Evolutionary conservation across 1,140 invertebrate genomes (phyloP), one percentile per base, ranked within the genome.

Genomic region (Drosophila rufa): DNA sequence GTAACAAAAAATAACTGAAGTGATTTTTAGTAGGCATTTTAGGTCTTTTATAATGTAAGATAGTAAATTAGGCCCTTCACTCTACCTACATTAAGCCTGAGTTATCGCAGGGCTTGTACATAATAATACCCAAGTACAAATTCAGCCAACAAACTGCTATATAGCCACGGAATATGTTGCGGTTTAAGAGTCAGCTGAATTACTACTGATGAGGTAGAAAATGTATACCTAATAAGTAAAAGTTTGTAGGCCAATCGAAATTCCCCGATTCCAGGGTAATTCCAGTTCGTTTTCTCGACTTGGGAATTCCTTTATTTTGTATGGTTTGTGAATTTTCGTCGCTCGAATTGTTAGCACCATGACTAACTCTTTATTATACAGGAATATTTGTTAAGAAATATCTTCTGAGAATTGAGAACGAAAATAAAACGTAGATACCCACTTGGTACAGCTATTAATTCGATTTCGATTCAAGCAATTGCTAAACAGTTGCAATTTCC

Each of bases 401-500:
- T 38, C 36, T 64, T 45, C 38, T 53, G 5, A 45, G 22, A 51
- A 46, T 46, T 8, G 14, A 4, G 19, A 53, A 36, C 33, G 3
- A 36, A 22, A 25, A 25, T 17, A 36, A 33, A 40, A 47, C 22
- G 3, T 25, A 17, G 14, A 45, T 36, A 57, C n/a, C 0, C 27
- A 14, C n/a, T 9, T 3, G 8, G n/a, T 40, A 36, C 40, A 19
- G 14, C 19, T 45, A 36, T 4, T 64, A 30, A 19, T 36, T 66
- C 61, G 40, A 38, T 51, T 51, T 17, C n/a, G 25, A 11, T 53
- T 19, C 38, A 71, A 74, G 60, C 43, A 38, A 68, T 25, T 40
- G 27, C 11, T 15, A 22, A 42, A 58, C 67, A 55, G 62, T 55
- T 40, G 57, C 42, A 46, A 62, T 74, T 73, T 53, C 27, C 45